Conservation (phyloP, 2,888 invertebrate species). For the Entomobrya proxima region DNA sequence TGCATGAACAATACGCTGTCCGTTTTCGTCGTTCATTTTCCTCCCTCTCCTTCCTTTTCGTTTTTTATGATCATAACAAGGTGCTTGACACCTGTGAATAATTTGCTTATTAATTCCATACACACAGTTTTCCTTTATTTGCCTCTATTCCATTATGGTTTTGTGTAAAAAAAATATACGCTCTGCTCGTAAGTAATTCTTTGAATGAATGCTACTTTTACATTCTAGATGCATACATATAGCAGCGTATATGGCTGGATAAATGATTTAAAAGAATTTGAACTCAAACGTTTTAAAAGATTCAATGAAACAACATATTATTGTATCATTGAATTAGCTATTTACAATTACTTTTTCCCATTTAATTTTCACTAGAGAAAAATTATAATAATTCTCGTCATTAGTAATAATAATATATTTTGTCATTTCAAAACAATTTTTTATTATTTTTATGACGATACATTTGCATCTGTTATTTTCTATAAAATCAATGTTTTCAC, state of each 20-base stretch:
- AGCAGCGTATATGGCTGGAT: not conserved
- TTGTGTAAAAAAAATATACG: not conserved
- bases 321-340: too few relatives aligned
- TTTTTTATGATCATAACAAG: conserved; percentile 72
- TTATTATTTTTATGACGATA: too few relatives aligned
- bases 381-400: too few relatives aligned
- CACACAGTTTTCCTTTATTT: conserved; percentile 67
- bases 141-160: not conserved
- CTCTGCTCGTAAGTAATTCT: not conserved
- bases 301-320: not conserved
- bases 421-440: too few relatives aligned
- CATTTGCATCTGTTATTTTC: conserved; percentile 1
- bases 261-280: conserved; percentile 26
- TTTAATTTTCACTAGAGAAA: too few relatives aligned
- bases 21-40: conserved; percentile 27
- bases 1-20: conserved; percentile 1
- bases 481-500: not conserved
- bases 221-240: not conserved
- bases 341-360: too few relatives aligned
- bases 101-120: conserved; percentile 75
- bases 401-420: too few relatives aligned
- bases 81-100: conserved; percentile 75
- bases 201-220: not conserved
- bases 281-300: conserved; percentile 28
- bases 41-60: conserved; percentile 11